These are phyloP conservation scores for Drosophila teissieri DNA, from an alignment of 1,140 invertebrate species.

Conservation along the genomic window DNA sequence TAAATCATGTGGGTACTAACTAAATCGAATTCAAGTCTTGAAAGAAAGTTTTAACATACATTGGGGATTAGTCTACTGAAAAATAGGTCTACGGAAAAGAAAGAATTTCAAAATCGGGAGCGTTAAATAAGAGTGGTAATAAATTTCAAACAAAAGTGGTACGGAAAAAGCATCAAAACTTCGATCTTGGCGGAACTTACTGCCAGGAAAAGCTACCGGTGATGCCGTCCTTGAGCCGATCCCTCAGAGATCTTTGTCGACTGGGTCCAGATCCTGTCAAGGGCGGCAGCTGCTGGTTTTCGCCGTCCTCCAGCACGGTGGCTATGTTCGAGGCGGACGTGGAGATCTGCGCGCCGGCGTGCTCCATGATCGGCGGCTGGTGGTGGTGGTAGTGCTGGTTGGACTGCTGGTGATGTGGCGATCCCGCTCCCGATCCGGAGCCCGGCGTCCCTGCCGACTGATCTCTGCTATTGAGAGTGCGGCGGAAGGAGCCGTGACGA, in stretches of 20 bases:
- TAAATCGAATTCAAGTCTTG: conserved; percentile 38
- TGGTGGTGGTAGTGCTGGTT: conserved; percentile 58
- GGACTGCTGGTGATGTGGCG: conserved; percentile 65
- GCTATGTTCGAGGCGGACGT: conserved; percentile 78
- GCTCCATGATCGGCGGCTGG: conserved; percentile 79
- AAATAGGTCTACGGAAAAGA: conserved; percentile 32
- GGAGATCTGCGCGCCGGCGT: conserved; percentile 72
- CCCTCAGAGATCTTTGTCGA: conserved; percentile 88
- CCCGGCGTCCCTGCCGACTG: conserved; percentile 38
- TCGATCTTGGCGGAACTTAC: conserved; percentile 86
- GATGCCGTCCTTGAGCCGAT: conserved; percentile 90
- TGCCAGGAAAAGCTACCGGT: conserved; percentile 91
- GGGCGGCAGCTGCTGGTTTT: conserved; percentile 73
- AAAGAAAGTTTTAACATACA: conserved; percentile 18
- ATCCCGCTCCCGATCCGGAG: conserved; percentile 50
- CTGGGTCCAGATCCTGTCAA: conserved; percentile 87
- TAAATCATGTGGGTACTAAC: conserved; percentile 29
- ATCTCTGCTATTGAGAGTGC: conserved; percentile 75
- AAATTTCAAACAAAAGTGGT: conserved; percentile 38
- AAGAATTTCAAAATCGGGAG: conserved; percentile 9
- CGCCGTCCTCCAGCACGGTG: conserved; percentile 76
- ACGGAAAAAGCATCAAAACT: conserved; percentile 49
- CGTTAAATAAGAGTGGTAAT: conserved; percentile 20
- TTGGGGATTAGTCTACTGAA: conserved; percentile 41
- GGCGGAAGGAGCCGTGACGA: conserved; percentile 76